Evolutionary conservation across 2,797 vertebrate genomes (phyloP).

Genomic region (Tympanoctomys barrerae): DNA sequence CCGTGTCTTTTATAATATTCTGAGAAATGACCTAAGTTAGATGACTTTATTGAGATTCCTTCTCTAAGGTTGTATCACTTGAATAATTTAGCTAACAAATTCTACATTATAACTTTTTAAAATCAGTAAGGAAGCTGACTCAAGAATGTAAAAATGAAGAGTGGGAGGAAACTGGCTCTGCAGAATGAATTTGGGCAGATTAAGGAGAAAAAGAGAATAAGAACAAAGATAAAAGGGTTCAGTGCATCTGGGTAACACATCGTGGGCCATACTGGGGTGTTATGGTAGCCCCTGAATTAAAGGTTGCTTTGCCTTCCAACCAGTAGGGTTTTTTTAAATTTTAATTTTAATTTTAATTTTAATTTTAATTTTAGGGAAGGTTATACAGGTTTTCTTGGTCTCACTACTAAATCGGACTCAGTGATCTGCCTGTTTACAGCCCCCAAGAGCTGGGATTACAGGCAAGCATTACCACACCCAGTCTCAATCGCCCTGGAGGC

Average conservation of each 20-base stretch:
- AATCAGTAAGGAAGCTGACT: neutral
- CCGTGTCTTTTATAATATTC: neutral
- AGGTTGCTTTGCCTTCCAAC: neutral
- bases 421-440: no score
- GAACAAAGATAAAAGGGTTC: neutral
- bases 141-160: neutral
- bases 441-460: no score
- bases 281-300: neutral
- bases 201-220: neutral
- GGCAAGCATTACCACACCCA: no score
- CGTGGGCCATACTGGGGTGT: neutral
- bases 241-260: neutral
- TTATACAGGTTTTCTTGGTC: no score
- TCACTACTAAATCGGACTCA: no score
- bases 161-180: neutral
- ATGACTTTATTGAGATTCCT: neutral
- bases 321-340: no score
- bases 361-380: no score
- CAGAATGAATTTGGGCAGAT: neutral
- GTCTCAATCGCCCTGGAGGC: no score
- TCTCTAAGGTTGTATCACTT: neutral
- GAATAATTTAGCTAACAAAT: neutral
- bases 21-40: neutral
- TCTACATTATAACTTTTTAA: neutral
- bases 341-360: no score